Evolutionary conservation across 1,140 invertebrate species (phyloP).

Genomic region (Caenorhabditis remanei): DNA sequence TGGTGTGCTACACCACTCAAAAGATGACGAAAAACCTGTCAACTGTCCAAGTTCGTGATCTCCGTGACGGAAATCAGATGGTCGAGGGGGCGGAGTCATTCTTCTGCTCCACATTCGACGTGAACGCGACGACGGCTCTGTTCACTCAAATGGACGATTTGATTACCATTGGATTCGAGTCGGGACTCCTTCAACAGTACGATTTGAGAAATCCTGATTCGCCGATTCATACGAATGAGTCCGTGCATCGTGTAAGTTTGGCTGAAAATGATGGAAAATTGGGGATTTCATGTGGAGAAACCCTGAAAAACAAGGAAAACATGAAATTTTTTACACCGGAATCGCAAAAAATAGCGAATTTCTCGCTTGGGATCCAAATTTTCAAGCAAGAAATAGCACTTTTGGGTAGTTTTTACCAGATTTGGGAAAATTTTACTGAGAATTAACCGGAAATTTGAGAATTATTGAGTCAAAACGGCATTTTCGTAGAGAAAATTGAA

Average conservation of each 20-base stretch:
- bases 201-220: conserved; percentile 71
- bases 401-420: no score
- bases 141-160: conserved; percentile 56
- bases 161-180: conserved; percentile 67
- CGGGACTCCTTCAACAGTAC: conserved; percentile 70
- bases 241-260: conserved; percentile 46
- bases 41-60: conserved; percentile 69
- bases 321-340: no score
- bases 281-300: no score
- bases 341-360: no score
- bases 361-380: no score
- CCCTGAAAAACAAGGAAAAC: no score
- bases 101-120: conserved; percentile 73
- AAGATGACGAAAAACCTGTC: conserved; percentile 72
- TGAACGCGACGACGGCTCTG: conserved; percentile 71
- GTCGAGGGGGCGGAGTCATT: conserved; percentile 56
- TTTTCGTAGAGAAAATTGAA: no score
- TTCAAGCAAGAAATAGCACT: no score
- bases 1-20: conserved; percentile 73
- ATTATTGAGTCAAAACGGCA: no score
- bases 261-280: no score
- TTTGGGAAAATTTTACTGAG: no score
- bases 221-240: conserved; percentile 69
- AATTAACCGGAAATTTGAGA: no score
- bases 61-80: conserved; percentile 72